A percentile compares a stretch with the other conserved stretches of the same genome.
Conservation (phyloP, 2,888 invertebrate species). For the Ophion ellenae region DNA sequence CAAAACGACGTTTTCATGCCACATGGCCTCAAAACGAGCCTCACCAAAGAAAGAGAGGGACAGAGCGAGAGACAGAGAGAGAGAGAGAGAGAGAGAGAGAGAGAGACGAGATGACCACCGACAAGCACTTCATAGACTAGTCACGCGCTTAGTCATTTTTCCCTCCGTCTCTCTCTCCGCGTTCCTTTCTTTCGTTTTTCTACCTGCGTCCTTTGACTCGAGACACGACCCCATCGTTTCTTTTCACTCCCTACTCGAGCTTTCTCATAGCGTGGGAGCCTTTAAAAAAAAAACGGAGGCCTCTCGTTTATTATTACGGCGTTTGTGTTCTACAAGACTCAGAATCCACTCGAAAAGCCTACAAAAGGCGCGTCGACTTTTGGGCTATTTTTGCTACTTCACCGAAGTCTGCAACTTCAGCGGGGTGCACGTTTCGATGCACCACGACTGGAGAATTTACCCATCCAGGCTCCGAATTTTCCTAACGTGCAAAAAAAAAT, state of each 20-base stretch:
- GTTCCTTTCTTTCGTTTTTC: conserved; percentile 30
- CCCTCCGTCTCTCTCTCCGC: conserved; percentile 32
- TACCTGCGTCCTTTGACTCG: conserved; percentile 43
- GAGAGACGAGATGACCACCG: conserved; percentile 7
- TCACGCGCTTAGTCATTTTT: conserved; percentile 2
- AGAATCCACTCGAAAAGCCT: conserved; percentile 35
- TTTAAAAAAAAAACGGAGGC: not conserved
- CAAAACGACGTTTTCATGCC: conserved; percentile 16
- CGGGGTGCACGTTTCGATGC: not conserved
- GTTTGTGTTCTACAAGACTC: conserved; percentile 20
- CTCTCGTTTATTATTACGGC: conserved; percentile 10
- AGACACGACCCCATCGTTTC: conserved; percentile 5
- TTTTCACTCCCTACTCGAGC: conserved; percentile 32
- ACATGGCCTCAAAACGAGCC: conserved; percentile 26
- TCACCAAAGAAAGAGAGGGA: not conserved
- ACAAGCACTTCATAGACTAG: conserved; percentile 24
- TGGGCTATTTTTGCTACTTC: not conserved
- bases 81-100: conserved; percentile 27
- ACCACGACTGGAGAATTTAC: not conserved
- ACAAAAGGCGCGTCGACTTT: conserved; percentile 19
- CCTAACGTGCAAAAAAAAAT: too few species aligned
- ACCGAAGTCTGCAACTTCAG: not conserved
- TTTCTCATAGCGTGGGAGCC: conserved; percentile 8
- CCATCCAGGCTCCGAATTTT: too few species aligned
- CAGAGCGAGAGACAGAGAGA: conserved; percentile 27